Conservation (phyloP, 2,113 vertebrate genomes). For the Colaptes auratus region DNA sequence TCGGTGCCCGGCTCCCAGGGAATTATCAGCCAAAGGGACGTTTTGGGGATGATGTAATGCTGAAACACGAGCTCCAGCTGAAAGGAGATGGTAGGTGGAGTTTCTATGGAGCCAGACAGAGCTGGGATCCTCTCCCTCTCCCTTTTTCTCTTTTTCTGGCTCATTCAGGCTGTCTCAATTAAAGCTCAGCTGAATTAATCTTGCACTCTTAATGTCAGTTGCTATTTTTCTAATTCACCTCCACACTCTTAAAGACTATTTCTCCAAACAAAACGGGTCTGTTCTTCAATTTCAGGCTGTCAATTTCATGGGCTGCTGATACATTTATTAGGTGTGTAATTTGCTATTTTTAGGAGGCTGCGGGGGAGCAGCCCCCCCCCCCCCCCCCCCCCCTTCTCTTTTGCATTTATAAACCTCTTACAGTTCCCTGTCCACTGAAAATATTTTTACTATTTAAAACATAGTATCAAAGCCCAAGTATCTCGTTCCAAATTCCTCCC, state of each 20-base stretch:
- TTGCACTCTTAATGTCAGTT: slow-evolving; percentile 67
- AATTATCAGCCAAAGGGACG: slow-evolving; percentile 44
- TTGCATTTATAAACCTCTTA: slow-evolving; percentile 67
- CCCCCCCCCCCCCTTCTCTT: not conserved
- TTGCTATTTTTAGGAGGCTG: slow-evolving; percentile 75
- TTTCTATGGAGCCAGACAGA: slow-evolving; percentile 67
- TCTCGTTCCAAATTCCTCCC: slow-evolving; percentile 50
- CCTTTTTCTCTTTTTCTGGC: slow-evolving; percentile 51
- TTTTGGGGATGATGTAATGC: slow-evolving; percentile 63
- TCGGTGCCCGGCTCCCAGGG: slow-evolving; percentile 3
- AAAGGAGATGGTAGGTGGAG: slow-evolving; percentile 50
- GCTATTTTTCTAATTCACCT: slow-evolving; percentile 71
- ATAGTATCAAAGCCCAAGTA: not conserved
- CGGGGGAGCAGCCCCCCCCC: slow-evolving; percentile 46
- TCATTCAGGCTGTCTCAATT: slow-evolving; percentile 65
- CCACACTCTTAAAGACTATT: slow-evolving; percentile 62
- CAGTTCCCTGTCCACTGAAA: slow-evolving; percentile 62
- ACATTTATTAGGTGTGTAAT: slow-evolving; percentile 78
- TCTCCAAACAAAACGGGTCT: slow-evolving; percentile 68
- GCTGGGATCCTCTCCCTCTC: slow-evolving; percentile 46
- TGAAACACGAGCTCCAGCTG: slow-evolving; percentile 55
- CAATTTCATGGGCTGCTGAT: slow-evolving; percentile 76
- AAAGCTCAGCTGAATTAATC: slow-evolving; percentile 46
- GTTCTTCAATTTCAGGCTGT: slow-evolving; percentile 73
- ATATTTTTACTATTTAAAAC: slow-evolving; percentile 63